These are phyloP conservation scores for Hyla sarda DNA, from an alignment of 2,113 vertebrate species.

Conservation along the genomic window DNA sequence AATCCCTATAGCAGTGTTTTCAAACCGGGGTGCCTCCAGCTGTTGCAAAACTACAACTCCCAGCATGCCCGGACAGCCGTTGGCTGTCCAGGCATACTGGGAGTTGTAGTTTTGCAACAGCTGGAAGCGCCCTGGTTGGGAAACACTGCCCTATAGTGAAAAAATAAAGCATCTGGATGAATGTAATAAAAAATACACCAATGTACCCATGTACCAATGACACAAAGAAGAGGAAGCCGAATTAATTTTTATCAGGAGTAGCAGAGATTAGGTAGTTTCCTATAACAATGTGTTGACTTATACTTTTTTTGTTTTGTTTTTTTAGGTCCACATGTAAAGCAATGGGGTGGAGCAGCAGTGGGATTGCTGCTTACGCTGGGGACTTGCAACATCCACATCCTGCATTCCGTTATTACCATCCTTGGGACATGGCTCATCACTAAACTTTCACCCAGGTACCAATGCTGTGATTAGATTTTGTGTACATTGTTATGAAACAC, in stretches of 20 bases:
- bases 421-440: slow-evolving; percentile 87
- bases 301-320: not conserved
- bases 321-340: slow-evolving; percentile 81
- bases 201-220: too few relatives aligned
- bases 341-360: slow-evolving; percentile 76
- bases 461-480: not conserved
- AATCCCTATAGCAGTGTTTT: too few relatives aligned
- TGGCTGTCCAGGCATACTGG: too few relatives aligned
- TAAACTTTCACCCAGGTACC: slow-evolving; percentile 79
- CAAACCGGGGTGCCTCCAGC: too few relatives aligned
- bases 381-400: slow-evolving; percentile 82
- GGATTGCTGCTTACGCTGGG: slow-evolving; percentile 78
- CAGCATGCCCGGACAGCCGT: too few relatives aligned
- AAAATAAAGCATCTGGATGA: too few relatives aligned
- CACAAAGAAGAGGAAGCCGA: not conserved
- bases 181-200: too few relatives aligned
- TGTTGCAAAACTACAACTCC: too few relatives aligned
- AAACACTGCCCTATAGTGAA: too few relatives aligned
- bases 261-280: not conserved
- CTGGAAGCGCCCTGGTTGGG: too few relatives aligned
- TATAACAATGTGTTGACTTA: not conserved
- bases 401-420: slow-evolving; percentile 85
- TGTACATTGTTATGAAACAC: not conserved
- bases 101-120: too few relatives aligned
- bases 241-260: not conserved